A percentile compares a stretch with the other conserved stretches of the same genome.
Evolutionary conservation across 2,113 vertebrate species (phyloP).

Genomic region (Reinhardtius hippoglossoides): DNA sequence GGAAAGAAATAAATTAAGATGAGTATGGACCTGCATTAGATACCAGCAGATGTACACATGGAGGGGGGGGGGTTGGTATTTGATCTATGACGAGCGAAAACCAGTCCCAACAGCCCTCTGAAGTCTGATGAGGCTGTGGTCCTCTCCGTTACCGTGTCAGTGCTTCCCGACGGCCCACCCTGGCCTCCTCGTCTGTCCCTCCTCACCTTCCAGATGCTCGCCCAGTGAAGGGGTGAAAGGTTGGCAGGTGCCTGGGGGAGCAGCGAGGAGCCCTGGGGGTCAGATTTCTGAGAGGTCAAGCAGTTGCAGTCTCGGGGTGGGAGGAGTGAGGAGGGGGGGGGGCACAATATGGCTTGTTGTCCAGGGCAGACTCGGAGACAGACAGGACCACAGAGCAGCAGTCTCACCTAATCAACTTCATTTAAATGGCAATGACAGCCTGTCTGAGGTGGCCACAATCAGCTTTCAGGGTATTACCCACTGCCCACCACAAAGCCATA

Average conservation of each 20-base stretch:
- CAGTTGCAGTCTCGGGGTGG: constrained; percentile 29
- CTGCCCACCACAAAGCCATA: constrained; percentile 57
- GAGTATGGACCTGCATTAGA: constrained; percentile 19
- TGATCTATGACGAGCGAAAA: constrained; percentile 43
- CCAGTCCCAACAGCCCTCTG: constrained; percentile 26
- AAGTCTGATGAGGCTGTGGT: constrained; percentile 49
- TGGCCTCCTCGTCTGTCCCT: constrained; percentile 38
- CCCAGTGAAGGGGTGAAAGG: constrained; percentile 74
- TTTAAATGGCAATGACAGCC: constrained; percentile 53
- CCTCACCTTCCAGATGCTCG: constrained; percentile 70
- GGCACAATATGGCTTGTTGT: constrained; percentile 47
- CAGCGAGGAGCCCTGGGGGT: constrained; percentile 56
- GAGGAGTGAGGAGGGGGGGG: not conserved
- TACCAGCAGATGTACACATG: constrained; percentile 21
- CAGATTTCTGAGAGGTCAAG: constrained; percentile 67
- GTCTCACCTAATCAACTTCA: constrained; percentile 64
- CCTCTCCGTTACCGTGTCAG: constrained; percentile 71
- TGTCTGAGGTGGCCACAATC: constrained; percentile 53
- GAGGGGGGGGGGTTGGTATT: constrained; percentile 22
- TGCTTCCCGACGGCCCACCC: constrained; percentile 51
- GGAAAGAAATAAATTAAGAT: constrained; percentile 18
- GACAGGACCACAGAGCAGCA: constrained; percentile 37
- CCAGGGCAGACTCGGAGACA: constrained; percentile 14
- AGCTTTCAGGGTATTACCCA: constrained; percentile 68
- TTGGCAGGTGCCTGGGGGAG: constrained; percentile 79